These are phyloP conservation scores for Cossypha dichroa DNA, from an alignment of 2,797 vertebrate genomes.

Conservation along the genomic window DNA sequence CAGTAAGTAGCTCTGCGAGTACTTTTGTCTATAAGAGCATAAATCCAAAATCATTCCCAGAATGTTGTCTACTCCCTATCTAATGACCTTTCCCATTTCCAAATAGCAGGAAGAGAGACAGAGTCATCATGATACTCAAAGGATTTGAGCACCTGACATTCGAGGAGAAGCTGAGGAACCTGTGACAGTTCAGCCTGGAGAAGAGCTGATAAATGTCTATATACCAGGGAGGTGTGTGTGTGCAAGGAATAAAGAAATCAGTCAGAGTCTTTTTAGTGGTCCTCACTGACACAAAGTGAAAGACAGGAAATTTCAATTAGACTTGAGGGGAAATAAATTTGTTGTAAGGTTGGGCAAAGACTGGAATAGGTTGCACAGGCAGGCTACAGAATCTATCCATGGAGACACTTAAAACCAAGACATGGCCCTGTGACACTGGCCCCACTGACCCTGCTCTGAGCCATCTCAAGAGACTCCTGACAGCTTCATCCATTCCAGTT, in stretches of 20 bases:
- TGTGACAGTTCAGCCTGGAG: neutral
- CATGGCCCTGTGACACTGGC: neutral
- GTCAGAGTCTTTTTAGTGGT: neutral
- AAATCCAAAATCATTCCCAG: neutral
- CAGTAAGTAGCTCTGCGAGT: neutral
- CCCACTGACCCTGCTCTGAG: neutral
- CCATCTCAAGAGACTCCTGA: neutral
- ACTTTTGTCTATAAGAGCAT: neutral
- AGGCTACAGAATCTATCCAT: neutral
- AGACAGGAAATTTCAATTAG: neutral
- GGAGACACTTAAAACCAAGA: neutral
- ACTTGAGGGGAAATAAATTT: neutral
- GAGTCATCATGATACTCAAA: neutral
- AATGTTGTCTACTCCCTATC: neutral
- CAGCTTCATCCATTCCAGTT: neutral
- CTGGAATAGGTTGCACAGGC: neutral
- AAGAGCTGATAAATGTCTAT: neutral
- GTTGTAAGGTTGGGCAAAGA: neutral
- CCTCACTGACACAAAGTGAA: neutral
- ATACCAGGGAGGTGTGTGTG: no score
- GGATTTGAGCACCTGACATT: neutral
- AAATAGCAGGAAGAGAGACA: neutral
- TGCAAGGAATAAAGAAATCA: neutral
- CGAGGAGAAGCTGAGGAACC: neutral
- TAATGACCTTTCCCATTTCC: neutral